These are phyloP conservation scores for Cephus runcator DNA, from an alignment of 2,888 invertebrate species.

Conservation along the genomic window DNA sequence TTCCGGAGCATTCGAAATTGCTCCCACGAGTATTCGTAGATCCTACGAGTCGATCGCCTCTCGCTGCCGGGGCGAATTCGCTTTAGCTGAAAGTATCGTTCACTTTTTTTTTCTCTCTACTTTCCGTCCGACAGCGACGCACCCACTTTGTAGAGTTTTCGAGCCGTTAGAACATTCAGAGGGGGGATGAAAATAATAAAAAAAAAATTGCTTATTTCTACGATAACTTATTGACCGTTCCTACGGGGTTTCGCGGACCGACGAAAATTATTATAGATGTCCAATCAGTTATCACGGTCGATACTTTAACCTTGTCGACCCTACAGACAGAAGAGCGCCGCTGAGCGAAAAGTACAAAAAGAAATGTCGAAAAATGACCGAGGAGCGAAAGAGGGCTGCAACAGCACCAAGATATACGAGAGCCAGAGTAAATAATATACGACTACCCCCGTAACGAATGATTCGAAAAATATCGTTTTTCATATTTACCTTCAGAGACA, in stretches of 20 bases:
- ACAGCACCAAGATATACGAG: conserved; percentile 24
- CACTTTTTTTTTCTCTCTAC: neutral
- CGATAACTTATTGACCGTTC: neutral
- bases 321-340: neutral
- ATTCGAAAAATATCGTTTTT: conserved; percentile 40
- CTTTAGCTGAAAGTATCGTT: conserved; percentile 14
- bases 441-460: conserved; percentile 43
- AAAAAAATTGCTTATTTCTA: neutral
- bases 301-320: conserved; percentile 27
- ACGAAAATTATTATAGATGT: neutral
- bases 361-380: conserved; percentile 15
- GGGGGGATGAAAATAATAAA: neutral
- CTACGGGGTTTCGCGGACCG: neutral
- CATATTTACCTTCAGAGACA: conserved; percentile 32
- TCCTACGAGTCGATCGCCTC: neutral
- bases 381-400: conserved; percentile 13
- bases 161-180: neutral
- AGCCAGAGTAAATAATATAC: conserved; percentile 49
- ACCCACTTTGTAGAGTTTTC: conserved; percentile 2
- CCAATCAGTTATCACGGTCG: conserved; percentile 32
- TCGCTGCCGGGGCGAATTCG: neutral
- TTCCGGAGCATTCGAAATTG: conserved; percentile 42
- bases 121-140: neutral
- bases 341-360: conserved; percentile 7
- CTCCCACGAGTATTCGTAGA: conserved; percentile 34